Percentiles rank a stretch among this genome's conserved stretches.
Evolutionary conservation across 2,797 vertebrate species (phyloP).

Genomic region (Catamblyrhynchus diadema): DNA sequence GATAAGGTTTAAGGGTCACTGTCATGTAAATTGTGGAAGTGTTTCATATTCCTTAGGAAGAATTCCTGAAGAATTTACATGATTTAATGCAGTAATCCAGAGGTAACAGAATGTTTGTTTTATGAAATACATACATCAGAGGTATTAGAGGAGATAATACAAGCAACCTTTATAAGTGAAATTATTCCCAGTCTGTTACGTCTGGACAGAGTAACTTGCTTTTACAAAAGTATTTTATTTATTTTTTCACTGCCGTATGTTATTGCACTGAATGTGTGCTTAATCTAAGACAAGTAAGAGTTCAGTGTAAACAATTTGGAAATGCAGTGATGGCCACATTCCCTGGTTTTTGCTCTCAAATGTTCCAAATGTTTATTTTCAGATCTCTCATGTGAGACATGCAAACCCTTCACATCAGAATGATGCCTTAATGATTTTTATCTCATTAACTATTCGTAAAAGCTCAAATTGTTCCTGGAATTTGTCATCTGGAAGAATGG

Average conservation of each 20-base stretch:
- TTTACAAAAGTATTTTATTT: neutral
- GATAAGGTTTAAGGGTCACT: neutral
- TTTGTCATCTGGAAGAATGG: neutral
- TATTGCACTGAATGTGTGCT: neutral
- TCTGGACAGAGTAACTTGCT: neutral
- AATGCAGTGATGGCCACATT: neutral
- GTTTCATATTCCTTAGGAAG: neutral
- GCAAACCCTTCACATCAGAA: neutral
- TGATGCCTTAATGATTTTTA: neutral
- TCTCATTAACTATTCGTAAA: neutral
- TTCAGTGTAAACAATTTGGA: neutral
- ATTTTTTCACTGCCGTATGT: neutral
- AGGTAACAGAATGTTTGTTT: neutral
- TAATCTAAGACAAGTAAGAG: neutral
- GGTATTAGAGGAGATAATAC: neutral
- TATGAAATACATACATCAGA: neutral
- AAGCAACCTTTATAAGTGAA: neutral
- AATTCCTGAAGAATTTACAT: neutral
- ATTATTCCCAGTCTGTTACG: neutral
- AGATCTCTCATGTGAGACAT: neutral
- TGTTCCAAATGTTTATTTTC: neutral
- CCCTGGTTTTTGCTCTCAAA: neutral
- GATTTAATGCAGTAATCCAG: neutral
- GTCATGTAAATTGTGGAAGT: neutral
- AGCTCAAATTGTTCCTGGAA: neutral